A percentile compares a stretch with the other conserved stretches of the same genome.
Evolutionary conservation across 2,113 vertebrate species (phyloP).

Genomic region (Rostratula benghalensis): DNA sequence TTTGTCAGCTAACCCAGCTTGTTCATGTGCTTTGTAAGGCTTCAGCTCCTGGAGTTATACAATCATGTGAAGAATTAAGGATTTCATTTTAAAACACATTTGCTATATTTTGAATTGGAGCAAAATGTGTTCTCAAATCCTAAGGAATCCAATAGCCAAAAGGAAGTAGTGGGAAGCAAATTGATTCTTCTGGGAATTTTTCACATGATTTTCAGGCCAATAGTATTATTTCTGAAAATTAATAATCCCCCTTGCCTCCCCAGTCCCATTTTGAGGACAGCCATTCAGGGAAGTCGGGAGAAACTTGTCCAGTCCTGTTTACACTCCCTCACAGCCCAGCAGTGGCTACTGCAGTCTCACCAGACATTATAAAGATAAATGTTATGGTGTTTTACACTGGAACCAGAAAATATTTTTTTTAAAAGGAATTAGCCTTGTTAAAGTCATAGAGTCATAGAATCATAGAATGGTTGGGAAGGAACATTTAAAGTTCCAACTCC

Average conservation of each 20-base stretch:
- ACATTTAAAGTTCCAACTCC: not conserved
- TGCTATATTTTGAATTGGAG: not conserved
- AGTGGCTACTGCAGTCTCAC: accelerated
- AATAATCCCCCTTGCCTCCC: not conserved
- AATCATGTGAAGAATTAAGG: not conserved
- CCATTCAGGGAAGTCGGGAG: not conserved
- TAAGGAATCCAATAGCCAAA: not conserved
- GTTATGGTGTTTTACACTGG: accelerated
- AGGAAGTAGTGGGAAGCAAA: not conserved
- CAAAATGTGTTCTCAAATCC: not conserved
- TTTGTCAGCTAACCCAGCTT: not conserved
- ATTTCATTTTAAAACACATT: not conserved
- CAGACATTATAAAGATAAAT: not conserved
- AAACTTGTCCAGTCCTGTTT: not conserved
- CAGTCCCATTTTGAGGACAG: not conserved
- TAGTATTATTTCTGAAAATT: not conserved
- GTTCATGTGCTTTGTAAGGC: not conserved
- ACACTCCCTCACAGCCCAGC: not conserved
- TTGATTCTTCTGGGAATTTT: not conserved
- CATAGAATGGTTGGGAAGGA: not conserved
- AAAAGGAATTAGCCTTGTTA: not conserved
- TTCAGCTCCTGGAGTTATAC: not conserved
- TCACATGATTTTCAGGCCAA: not conserved
- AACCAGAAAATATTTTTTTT: not conserved
- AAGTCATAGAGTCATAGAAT: not conserved